Conservation (phyloP, 1,140 invertebrate genomes). For the Micrasema longulum region DNA sequence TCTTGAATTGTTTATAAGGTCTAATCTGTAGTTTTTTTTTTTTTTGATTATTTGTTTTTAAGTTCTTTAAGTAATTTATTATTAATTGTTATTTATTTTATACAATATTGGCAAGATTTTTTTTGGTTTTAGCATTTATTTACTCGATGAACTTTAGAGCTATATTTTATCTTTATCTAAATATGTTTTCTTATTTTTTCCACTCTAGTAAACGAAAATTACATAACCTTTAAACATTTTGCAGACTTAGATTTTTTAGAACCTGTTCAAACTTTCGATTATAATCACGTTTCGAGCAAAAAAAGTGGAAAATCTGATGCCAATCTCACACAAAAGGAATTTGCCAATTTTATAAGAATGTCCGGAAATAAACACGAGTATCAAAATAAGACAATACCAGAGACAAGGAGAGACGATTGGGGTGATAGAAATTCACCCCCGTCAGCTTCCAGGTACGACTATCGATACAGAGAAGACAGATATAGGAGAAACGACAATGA, state of each 20-base stretch:
- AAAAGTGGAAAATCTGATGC: conserved; percentile 56
- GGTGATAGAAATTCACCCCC: conserved; percentile 37
- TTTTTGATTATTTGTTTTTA: too few species aligned
- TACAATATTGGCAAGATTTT: not conserved
- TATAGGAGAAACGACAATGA: conserved; percentile 10
- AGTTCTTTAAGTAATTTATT: not conserved
- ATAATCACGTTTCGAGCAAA: conserved; percentile 69
- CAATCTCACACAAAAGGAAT: conserved; percentile 35
- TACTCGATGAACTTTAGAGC: too few species aligned
- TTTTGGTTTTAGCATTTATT: not conserved
- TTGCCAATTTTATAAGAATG: conserved; percentile 46
- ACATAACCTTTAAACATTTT: conserved; percentile 52
- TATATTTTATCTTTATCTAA: too few species aligned
- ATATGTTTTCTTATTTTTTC: too few species aligned
- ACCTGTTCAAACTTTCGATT: conserved; percentile 72
- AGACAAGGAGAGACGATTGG: conserved; percentile 24
- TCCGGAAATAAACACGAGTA: too few species aligned
- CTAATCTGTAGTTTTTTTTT: too few species aligned
- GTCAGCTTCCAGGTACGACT: conserved; percentile 42
- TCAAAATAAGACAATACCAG: too few species aligned
- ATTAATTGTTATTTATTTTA: not conserved
- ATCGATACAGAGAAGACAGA: conserved; percentile 50
- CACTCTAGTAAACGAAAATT: too few species aligned
- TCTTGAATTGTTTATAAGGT: too few species aligned
- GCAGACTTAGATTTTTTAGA: conserved; percentile 66